Evolutionary conservation across 2,113 vertebrate genomes (phyloP), one percentile per base, ranked within the genome.

Genomic region (Struthidea cinerea): DNA sequence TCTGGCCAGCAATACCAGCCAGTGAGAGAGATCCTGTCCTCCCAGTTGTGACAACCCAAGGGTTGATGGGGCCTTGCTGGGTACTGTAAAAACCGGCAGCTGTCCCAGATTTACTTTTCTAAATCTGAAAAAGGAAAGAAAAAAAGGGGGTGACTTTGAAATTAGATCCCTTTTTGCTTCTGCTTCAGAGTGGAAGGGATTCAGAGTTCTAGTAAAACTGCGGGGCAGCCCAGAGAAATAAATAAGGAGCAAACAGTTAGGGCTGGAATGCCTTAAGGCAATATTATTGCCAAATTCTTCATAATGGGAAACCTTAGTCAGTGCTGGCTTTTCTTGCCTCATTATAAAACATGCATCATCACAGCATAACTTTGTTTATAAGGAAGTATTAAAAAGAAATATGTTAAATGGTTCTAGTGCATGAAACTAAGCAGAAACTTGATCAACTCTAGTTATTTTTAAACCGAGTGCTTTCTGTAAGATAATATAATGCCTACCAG

Each of bases 261-360:
- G 42, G 39, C 47, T 95, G 81, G 77, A 93, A 87, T 59, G 78
- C 27, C 77, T 78, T 67, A 55, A 46, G 52, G 59, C 77, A 78
- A 20, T 87, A 74, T 87, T 89, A 69, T 81, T 94, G 87, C 74
- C 77, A 91, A 67, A 87, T 87, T 82, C 56, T 84, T 89, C 64
- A 61, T 73, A 56, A 69, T 61, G 39, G 84, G 68, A 94, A 94
- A 84, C 44, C 33, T 71, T 78, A 94, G 74, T 82, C 84, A 70
- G 64, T 59, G 80, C 56, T 78, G 81, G 60, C 39, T 96, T 89
- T 89, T 49, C 52, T 84, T 83, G 47, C 61, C 74, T 94, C 49
- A 1, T 24, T 78, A 11, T 71, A 74, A 89, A 92, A 67, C 49
- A 42, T 37, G 30, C 56, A 81, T 59, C 64, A 87, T 64, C 3